These are phyloP conservation scores for Threskiornis aethiopicus DNA, from an alignment of 2,797 vertebrate genomes.

Conservation along the genomic window DNA sequence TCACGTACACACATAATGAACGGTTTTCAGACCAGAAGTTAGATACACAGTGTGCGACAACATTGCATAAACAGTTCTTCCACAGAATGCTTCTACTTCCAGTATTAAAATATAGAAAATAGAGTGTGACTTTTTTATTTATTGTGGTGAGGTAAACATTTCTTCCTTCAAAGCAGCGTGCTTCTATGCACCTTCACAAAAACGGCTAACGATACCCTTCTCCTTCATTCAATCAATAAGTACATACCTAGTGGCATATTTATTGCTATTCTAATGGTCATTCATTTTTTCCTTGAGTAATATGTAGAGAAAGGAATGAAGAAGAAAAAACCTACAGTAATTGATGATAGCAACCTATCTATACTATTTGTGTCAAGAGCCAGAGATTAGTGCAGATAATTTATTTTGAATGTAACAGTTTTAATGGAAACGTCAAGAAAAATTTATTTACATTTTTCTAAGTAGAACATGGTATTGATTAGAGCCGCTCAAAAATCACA, in stretches of 20 bases:
- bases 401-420: slow-evolving; percentile 2
- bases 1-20: background rate
- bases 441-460: slow-evolving; percentile 36
- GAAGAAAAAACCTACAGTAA: background rate
- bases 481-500: background rate
- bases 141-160: slow-evolving; percentile 34
- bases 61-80: background rate
- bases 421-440: slow-evolving; percentile 41
- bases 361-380: background rate
- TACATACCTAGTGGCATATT: background rate
- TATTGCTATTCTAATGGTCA: background rate
- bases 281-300: background rate
- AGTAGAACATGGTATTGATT: background rate
- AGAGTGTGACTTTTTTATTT: background rate
- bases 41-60: background rate
- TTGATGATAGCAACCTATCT: background rate
- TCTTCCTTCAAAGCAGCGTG: background rate
- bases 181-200: background rate
- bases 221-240: background rate
- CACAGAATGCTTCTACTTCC: slow-evolving; percentile 17
- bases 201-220: background rate
- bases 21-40: background rate
- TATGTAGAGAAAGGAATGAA: slow-evolving; percentile 6
- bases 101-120: slow-evolving; percentile 18
- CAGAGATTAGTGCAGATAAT: slow-evolving; percentile 4